Base-by-base conservation (phyloP, 2,113 vertebrate genomes). In the Rhea pennata region DNA sequence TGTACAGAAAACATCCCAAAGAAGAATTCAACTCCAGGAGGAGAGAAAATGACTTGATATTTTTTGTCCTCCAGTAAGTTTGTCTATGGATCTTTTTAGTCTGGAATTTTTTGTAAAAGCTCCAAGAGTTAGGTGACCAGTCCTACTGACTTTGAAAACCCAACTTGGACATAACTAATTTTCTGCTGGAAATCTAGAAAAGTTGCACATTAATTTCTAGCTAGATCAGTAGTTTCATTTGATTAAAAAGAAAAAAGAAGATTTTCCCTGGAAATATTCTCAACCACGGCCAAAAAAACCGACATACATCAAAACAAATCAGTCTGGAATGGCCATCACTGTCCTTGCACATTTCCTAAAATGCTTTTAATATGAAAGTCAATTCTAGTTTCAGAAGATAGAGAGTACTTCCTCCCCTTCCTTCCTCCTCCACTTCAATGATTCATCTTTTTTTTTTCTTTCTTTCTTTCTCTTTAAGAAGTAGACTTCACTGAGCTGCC, bases 121-220 rank as follows among this genome's bases (percentile, higher is more conserved):
- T 80, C 65, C 31, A 90, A 74, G 84, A 91, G 15, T 59, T 29
- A 54, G 65, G 26, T 39, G 90, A 86, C 61, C 12, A 88, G 26
- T 36, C 33, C 70, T n/a, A 71, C 54, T 59, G 65, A 88, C 51
- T 5, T 56, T 46, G 26, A 86, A 88, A 84, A 8, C 16, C 16
- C 12, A 36, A 7, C 31, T 39, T 23, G 11, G 42, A n/a, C 0
- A 0, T 12, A 86, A 1, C 9, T 48, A 20, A n/a, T 42, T 84
- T 74, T 66, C 61, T 4, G 1, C 0, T 65, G 26, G 27, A 81
- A 12, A 84, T 16, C 54, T 26, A 39, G 39, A 81, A 29, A 13
- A 10, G 27, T 10, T 40, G 17, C 46, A 56, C 31, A 59, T 5
- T 24, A 29, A 5, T 67, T 54, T 86, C 61, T 78, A 20, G 42